Percentiles rank a stretch among this genome's conserved stretches.
Conservation (phyloP, 1,140 invertebrate genomes). For the Mycetomoellerius zeteki region DNA sequence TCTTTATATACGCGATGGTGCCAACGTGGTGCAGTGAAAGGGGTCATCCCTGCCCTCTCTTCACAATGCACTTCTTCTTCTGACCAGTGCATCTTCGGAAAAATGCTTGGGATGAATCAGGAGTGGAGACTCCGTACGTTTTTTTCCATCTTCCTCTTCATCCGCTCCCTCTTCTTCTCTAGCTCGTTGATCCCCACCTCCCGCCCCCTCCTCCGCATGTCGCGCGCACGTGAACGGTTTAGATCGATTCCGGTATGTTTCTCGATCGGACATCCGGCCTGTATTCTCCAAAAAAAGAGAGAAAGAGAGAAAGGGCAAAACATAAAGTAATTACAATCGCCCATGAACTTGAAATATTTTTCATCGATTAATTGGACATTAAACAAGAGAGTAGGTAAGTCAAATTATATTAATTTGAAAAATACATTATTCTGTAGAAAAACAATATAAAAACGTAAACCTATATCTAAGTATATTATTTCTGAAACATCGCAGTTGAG, state of each 20-base stretch:
- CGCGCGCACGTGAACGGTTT: not conserved
- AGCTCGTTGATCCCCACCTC: not conserved
- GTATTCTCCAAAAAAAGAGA: not conserved
- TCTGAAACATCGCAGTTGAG: not conserved
- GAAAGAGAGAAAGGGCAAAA: not conserved
- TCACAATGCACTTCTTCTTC: conserved; percentile 84
- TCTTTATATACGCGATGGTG: conserved; percentile 84
- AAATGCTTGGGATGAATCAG: conserved; percentile 76
- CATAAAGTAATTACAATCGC: not conserved
- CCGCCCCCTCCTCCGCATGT: not conserved
- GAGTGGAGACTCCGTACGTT: conserved; percentile 41
- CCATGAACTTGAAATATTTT: not conserved
- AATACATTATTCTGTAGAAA: not conserved
- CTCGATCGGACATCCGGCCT: conserved; percentile 40
- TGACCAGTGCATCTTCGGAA: conserved; percentile 84
- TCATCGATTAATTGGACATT: not conserved
- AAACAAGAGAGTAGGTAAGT: not conserved
- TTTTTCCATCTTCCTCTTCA: conserved; percentile 16
- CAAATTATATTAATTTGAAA: not conserved
- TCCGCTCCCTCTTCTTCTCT: not conserved
- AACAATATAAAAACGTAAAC: not conserved
- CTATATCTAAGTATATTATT: not conserved
- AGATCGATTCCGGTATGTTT: conserved; percentile 40
- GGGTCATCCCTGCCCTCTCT: conserved; percentile 85
- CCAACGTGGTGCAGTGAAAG: conserved; percentile 84